phyloP scores from a whole-genome alignment of 2,113 vertebrate species.

The Damaliscus lunatus region DNA sequence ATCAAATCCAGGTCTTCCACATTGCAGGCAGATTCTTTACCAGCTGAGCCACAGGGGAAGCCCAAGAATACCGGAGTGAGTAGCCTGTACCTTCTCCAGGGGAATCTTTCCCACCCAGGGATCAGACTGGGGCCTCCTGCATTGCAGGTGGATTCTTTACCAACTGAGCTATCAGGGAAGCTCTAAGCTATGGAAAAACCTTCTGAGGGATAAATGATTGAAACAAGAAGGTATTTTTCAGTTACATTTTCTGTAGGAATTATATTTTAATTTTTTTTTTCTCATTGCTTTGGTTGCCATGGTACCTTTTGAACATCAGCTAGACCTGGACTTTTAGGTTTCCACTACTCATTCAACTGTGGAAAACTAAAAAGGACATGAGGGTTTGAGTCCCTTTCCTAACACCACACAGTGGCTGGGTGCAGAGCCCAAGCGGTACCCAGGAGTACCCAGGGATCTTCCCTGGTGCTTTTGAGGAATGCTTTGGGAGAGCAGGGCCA shows the following conservation, averaged over 20 bases:
- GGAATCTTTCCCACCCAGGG: neutral
- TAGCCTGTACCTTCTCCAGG: neutral
- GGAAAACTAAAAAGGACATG: neutral
- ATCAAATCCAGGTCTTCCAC: neutral
- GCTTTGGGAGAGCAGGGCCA: neutral
- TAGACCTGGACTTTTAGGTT: neutral
- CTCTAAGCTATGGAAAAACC: neutral
- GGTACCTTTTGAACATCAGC: neutral
- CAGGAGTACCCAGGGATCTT: neutral
- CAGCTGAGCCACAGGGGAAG: neutral
- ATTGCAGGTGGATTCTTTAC: neutral
- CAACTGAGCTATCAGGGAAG: neutral
- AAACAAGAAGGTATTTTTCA: neutral
- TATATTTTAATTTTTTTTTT: neutral
- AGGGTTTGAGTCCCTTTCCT: neutral
- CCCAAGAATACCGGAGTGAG: neutral
- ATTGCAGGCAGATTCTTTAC: neutral
- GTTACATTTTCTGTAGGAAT: constrained; percentile 2
- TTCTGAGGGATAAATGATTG: neutral
- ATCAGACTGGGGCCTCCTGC: neutral
- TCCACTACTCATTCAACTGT: neutral
- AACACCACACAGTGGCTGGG: accelerated
- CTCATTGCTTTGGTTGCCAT: neutral
- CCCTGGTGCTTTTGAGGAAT: neutral
- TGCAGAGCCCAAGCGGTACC: neutral